These are phyloP conservation scores for Psilanteris sp. DNA, from an alignment of 1,140 invertebrate species.

Conservation along the genomic window DNA sequence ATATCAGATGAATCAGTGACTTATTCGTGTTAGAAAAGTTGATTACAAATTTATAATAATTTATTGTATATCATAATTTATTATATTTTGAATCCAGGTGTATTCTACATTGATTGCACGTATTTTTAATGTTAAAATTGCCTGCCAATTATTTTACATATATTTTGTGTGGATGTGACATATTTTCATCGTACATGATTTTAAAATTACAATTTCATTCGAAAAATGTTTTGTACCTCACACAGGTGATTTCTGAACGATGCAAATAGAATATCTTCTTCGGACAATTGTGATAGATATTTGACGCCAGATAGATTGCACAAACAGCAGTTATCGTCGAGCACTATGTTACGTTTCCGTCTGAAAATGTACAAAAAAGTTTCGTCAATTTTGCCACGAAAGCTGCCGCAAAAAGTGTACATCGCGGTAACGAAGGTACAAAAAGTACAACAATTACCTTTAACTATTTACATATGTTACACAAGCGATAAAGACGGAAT, in stretches of 20 bases:
- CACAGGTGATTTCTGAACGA: constrained; percentile 93
- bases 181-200: too few species aligned
- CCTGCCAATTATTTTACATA: too few species aligned
- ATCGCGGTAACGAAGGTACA: not conserved
- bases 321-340: constrained; percentile 93
- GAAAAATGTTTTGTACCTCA: too few species aligned
- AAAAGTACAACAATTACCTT: constrained; percentile 22
- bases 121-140: too few species aligned
- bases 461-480: constrained; percentile 3
- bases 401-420: not conserved
- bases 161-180: too few species aligned
- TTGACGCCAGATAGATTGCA: constrained; percentile 92
- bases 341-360: constrained; percentile 84
- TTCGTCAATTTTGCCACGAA: constrained; percentile 9
- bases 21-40: too few species aligned
- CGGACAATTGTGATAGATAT: constrained; percentile 85
- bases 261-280: constrained; percentile 91
- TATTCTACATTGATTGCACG: too few species aligned
- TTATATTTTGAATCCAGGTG: too few species aligned
- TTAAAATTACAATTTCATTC: too few species aligned
- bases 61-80: too few species aligned
- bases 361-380: constrained; percentile 70
- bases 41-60: too few species aligned
- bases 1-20: too few species aligned
- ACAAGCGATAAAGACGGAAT: constrained; percentile 6